Evolutionary conservation across 2,113 vertebrate genomes (phyloP).

Genomic region (Taxidea taxus): DNA sequence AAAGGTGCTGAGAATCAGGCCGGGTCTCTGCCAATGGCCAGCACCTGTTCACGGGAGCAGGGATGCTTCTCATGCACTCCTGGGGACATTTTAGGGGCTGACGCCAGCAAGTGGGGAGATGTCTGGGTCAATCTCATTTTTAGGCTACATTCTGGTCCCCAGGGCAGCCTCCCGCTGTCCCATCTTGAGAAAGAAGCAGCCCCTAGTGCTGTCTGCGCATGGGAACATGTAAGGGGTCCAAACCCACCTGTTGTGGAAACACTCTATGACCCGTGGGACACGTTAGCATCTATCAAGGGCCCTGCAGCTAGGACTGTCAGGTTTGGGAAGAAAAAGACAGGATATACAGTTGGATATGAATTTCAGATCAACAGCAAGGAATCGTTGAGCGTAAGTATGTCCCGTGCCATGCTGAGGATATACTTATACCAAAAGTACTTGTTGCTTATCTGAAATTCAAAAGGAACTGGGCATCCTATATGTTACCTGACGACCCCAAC

Average conservation of each 20-base stretch:
- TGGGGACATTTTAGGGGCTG: neutral
- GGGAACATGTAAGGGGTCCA: no score
- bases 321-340: neutral
- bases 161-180: neutral
- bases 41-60: neutral
- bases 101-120: neutral
- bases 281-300: rapidly evolving
- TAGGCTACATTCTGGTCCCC: neutral
- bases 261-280: neutral
- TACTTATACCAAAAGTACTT: neutral
- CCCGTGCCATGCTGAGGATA: neutral
- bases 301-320: neutral
- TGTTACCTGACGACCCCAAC: neutral
- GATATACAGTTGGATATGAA: neutral
- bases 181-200: neutral
- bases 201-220: neutral
- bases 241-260: neutral
- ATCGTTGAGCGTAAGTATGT: neutral
- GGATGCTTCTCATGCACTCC: neutral
- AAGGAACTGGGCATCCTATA: neutral
- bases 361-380: neutral
- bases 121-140: neutral
- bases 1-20: neutral
- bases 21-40: rapidly evolving
- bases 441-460: neutral